These are phyloP conservation scores for Linnaemya vulpina DNA, from an alignment of 2,888 invertebrate species.

Conservation along the genomic window DNA sequence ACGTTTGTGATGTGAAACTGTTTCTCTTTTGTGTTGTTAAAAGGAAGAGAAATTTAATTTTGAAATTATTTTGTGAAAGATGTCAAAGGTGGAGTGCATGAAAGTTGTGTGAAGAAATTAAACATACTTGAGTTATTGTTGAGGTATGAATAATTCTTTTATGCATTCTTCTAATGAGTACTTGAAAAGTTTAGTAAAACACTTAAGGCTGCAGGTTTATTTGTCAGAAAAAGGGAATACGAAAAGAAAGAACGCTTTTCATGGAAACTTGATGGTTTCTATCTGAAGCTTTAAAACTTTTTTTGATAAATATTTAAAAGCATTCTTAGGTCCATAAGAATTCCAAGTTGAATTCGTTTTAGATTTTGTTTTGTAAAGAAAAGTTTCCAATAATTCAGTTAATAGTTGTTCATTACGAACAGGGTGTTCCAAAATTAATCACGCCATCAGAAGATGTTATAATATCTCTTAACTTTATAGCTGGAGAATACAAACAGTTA, in stretches of 20 bases:
- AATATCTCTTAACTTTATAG: too few species aligned
- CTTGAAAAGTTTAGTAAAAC: background rate
- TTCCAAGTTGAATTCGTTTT: too few species aligned
- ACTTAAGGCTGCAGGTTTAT: background rate
- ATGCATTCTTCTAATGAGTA: slow-evolving; percentile 7
- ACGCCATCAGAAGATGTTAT: too few species aligned
- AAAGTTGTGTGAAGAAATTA: slow-evolving; percentile 23
- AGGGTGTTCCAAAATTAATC: too few species aligned
- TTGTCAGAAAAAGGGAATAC: background rate
- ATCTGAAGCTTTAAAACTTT: too few species aligned
- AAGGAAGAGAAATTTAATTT: slow-evolving; percentile 50
- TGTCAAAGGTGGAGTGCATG: slow-evolving; percentile 17
- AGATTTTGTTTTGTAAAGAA: too few species aligned
- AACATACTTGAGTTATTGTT: slow-evolving; percentile 46
- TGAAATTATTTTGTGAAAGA: slow-evolving; percentile 32
- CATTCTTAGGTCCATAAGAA: too few species aligned
- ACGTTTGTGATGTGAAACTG: slow-evolving; percentile 35
- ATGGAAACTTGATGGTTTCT: background rate
- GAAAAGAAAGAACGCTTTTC: background rate
- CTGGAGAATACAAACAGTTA: too few species aligned
- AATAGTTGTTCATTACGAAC: too few species aligned
- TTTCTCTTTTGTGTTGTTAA: slow-evolving; percentile 9
- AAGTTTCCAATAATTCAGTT: too few species aligned
- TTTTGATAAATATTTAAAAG: too few species aligned
- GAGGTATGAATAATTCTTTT: slow-evolving; percentile 9